Percentiles rank a stretch among this genome's conserved stretches.
These are phyloP conservation scores for Spinus olivaceus DNA, from an alignment of 2,797 vertebrate genomes.

Conservation along the genomic window DNA sequence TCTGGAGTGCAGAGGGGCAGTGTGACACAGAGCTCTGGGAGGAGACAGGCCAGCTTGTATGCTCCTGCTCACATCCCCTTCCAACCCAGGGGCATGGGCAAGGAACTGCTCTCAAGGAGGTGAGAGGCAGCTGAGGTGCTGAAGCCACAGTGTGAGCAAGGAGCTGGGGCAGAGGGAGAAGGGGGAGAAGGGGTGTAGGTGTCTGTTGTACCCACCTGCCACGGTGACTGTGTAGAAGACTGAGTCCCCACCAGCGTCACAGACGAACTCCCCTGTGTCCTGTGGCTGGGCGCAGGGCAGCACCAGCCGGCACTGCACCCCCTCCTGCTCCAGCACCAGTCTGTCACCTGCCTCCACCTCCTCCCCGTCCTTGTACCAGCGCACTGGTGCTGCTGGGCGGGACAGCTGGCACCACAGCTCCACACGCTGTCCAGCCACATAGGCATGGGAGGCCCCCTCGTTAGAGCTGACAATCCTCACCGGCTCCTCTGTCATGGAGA, in stretches of 20 bases:
- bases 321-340: slow-evolving; percentile 83
- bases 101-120: rapidly evolving
- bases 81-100: background rate
- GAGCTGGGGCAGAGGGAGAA: background rate
- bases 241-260: slow-evolving; percentile 86
- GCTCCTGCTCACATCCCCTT: background rate
- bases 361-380: slow-evolving; percentile 91
- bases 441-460: slow-evolving; percentile 81
- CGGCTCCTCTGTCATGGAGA: slow-evolving; percentile 79
- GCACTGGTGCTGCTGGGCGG: slow-evolving; percentile 72
- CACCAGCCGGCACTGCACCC: slow-evolving; percentile 79
- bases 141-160: background rate
- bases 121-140: background rate
- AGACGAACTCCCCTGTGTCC: slow-evolving; percentile 91
- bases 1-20: background rate
- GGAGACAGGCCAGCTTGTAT: background rate
- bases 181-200: background rate
- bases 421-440: slow-evolving; percentile 82
- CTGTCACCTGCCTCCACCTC: slow-evolving; percentile 82
- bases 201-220: slow-evolving; percentile 76
- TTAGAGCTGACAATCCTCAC: slow-evolving; percentile 86
- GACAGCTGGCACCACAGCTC: slow-evolving; percentile 91
- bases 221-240: slow-evolving; percentile 88
- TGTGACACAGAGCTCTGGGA: background rate
- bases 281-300: slow-evolving; percentile 78